Evolutionary conservation across 2,888 invertebrate genomes (phyloP).

Genomic region (Urechis unicinctus): DNA sequence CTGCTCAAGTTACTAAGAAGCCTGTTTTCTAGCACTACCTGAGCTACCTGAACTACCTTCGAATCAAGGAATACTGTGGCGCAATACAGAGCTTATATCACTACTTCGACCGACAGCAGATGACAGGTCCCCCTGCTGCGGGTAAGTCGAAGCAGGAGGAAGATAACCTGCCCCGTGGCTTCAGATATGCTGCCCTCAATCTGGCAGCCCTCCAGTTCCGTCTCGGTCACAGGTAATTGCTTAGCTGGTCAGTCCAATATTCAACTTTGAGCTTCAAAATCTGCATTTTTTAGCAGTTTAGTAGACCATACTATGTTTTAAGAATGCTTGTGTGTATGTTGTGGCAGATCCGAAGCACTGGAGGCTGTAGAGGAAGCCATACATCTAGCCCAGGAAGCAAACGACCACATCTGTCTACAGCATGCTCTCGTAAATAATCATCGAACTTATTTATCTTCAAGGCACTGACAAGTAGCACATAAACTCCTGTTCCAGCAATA

Average conservation of each 20-base stretch:
- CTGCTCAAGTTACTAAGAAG: too few relatives aligned
- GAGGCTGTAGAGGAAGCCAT: constrained; percentile 74
- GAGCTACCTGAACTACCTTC: constrained; percentile 80
- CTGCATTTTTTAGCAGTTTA: too few relatives aligned
- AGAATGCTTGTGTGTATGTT: too few relatives aligned
- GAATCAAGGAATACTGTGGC: constrained; percentile 80
- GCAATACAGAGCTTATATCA: constrained; percentile 74
- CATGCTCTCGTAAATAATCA: constrained; percentile 61
- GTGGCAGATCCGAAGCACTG: constrained; percentile 18
- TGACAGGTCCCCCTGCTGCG: constrained; percentile 8
- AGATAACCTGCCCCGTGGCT: constrained; percentile 56
- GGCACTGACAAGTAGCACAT: too few relatives aligned
- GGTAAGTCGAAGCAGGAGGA: constrained; percentile 1
- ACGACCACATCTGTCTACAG: constrained; percentile 78
- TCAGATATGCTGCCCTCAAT: constrained; percentile 84
- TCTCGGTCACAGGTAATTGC: constrained; percentile 69
- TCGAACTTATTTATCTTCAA: too few relatives aligned
- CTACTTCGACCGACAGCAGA: constrained; percentile 65
- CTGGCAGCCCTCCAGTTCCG: constrained; percentile 80
- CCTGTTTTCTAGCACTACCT: constrained; percentile 84
- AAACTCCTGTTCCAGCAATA: too few relatives aligned
- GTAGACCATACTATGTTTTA: too few relatives aligned
- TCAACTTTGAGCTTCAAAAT: too few relatives aligned
- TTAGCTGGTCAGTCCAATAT: too few relatives aligned
- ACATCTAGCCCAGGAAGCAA: constrained; percentile 78